These are phyloP conservation scores for Hyphantria cunea DNA, from an alignment of 1,140 invertebrate species.

Conservation along the genomic window DNA sequence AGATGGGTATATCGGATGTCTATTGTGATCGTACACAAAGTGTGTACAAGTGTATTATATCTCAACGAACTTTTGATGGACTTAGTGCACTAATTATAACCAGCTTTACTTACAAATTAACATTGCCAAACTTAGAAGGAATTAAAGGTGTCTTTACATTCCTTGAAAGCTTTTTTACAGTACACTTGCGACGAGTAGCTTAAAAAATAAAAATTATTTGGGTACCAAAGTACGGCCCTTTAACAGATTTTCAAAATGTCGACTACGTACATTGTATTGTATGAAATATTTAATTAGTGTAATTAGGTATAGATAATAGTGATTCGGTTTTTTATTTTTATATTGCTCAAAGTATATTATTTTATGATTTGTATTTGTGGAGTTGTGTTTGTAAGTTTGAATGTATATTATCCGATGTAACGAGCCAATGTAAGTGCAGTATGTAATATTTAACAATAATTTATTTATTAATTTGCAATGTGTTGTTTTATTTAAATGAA, in stretches of 20 bases:
- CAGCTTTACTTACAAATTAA: slow-evolving; percentile 44
- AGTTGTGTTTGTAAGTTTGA: slow-evolving; percentile 64
- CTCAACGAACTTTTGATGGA: slow-evolving; percentile 14
- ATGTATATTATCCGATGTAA: slow-evolving; percentile 72
- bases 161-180: slow-evolving; percentile 48
- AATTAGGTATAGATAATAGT: slow-evolving; percentile 60
- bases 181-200: slow-evolving; percentile 27
- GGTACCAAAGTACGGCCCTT: slow-evolving; percentile 35
- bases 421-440: slow-evolving; percentile 74
- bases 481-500: slow-evolving; percentile 45
- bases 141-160: slow-evolving; percentile 61
- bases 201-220: slow-evolving; percentile 24
- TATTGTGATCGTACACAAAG: slow-evolving; percentile 1
- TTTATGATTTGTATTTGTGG: slow-evolving; percentile 65
- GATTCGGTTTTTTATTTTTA: slow-evolving; percentile 77
- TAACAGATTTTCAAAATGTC: slow-evolving; percentile 29
- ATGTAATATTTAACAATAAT: slow-evolving; percentile 80
- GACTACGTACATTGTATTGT: slow-evolving; percentile 19
- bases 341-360: slow-evolving; percentile 77
- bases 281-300: slow-evolving; percentile 32
- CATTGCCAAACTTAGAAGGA: slow-evolving; percentile 53
- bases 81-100: slow-evolving; percentile 24
- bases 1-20: slow-evolving; percentile 24
- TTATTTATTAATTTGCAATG: slow-evolving; percentile 79
- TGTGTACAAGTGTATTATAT: slow-evolving; percentile 3